Evolutionary conservation across 2,888 invertebrate genomes (phyloP), one percentile per base, ranked within the genome.

Genomic region (Apotomis turbidana): DNA sequence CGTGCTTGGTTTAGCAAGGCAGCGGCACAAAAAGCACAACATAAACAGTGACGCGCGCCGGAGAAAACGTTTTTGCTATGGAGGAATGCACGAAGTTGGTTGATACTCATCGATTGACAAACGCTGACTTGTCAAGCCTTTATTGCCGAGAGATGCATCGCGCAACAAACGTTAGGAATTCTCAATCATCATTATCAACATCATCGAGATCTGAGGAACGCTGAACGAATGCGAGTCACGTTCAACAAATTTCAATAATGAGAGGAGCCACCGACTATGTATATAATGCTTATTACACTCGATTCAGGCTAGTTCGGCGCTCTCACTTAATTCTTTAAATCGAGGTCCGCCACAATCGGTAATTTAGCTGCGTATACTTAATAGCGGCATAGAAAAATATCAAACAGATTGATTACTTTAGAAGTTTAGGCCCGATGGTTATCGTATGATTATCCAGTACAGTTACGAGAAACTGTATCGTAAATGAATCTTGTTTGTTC

Each of bases 21-120:
- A 64, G 38, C 67, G 61, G 61, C 66, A 70, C 71, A 71, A 74
- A 76, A 78, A 78, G 74, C 74, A 68, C 73, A 75, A 74, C 66
- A 74, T 77, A 76, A 76, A 78, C 76, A 76, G 67, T 58, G 70
- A 66, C 67, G 54, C 71, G 41, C 66, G 68, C 62, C 66, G 52
- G 70, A 71, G 71, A 71, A 71, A 68, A 68, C 68, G 74, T 70
- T 70, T 68, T 57, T 63, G 57, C 70, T 12, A 49, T 70, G 44
- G 67, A 70, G 61, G 67, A 68, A 74, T 71, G 70, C 52, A 62
- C 15, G 38, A 44, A 64, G 70, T 71, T 74, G 58, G 67, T 63
- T 60, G 64, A 66, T 68, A 55, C 66, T 36, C 61, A 64, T 54
- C 36, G 68, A 49, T 68, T 63, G 63, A 59, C 68, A 59, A 63